Evolutionary conservation across 2,113 vertebrate genomes (phyloP).

Genomic region (Copsychus sechellarum): DNA sequence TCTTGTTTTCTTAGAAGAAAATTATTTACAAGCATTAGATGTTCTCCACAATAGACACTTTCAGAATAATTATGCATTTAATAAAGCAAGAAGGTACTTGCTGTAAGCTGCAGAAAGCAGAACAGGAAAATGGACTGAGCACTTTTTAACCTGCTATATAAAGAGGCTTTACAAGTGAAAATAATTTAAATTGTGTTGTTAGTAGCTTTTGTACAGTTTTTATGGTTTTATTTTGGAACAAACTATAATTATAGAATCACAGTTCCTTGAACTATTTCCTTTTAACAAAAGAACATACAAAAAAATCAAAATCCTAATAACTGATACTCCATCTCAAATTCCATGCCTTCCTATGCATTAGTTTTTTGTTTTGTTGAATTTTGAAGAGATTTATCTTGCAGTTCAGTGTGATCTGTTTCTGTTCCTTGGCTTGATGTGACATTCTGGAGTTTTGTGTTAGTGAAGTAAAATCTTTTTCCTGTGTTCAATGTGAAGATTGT

Average conservation of each 20-base stretch:
- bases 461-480: not conserved
- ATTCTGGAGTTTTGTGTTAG: not conserved
- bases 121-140: not conserved
- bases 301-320: not conserved
- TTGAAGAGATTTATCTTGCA: not conserved
- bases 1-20: not conserved
- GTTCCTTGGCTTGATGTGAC: not conserved
- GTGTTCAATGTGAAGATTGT: not conserved
- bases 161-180: not conserved
- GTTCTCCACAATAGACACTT: not conserved
- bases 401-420: not conserved
- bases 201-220: not conserved
- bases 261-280: not conserved
- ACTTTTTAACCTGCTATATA: not conserved
- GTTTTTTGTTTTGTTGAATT: not conserved
- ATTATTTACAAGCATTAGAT: not conserved
- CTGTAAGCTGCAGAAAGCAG: not conserved
- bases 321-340: not conserved
- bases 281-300: not conserved
- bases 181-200: not conserved
- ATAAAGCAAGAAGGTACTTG: not conserved
- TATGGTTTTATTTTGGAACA: not conserved
- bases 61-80: not conserved
- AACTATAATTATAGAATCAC: not conserved
- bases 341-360: not conserved